Evolutionary conservation across 2,888 invertebrate species (phyloP), one percentile per base, ranked within the genome.

Genomic region (Troides helena): DNA sequence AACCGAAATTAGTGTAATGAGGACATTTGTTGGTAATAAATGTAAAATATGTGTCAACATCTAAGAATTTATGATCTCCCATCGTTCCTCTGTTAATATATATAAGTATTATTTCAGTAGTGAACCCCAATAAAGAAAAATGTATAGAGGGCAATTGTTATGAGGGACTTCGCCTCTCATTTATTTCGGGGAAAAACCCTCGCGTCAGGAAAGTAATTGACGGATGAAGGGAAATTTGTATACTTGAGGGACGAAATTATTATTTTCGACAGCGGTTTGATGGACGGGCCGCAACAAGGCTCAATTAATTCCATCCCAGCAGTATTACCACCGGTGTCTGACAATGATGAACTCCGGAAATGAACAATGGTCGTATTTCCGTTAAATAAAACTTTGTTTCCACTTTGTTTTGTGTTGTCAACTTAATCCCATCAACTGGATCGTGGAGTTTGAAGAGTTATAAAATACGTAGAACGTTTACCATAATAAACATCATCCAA

Each of bases 401-500:
- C 17, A 14, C 57, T 39, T 36, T 23, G 56, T 64, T n/a, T 21
- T 53, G 7, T 18, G 21, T 23, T 18, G 50, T 46, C 43, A 59
- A 3, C 46, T 12, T 53, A 53, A 53, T 53, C 53, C 53, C n/a
- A 8, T 53, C 18, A 53, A 5, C 18, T 53, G n/a, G 14, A n/a
- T 53, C n/a, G 6, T n/a, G 8, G n/a, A n/a, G 46, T n/a, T 53
- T 53, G 57, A n/a, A 4, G 23, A 58, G 57, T 58, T 23, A 14
- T 58, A n/a, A 59, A 57, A 18, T 46, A 65, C 43, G 21, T 8
- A 21, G 17, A 77, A 0, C 39, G 84, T 94, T 94, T 84, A 96
- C 96, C 96, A 85, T 96, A 96, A 88, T 96, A 96, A 74, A 96
- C 96, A 84, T 96, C 96, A 80, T 95, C 95, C 71, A 96, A 85